A percentile compares a stretch with the other conserved stretches of the same genome.
Evolutionary conservation across 2,113 vertebrate genomes (phyloP).

Genomic region (Lepus timidus): DNA sequence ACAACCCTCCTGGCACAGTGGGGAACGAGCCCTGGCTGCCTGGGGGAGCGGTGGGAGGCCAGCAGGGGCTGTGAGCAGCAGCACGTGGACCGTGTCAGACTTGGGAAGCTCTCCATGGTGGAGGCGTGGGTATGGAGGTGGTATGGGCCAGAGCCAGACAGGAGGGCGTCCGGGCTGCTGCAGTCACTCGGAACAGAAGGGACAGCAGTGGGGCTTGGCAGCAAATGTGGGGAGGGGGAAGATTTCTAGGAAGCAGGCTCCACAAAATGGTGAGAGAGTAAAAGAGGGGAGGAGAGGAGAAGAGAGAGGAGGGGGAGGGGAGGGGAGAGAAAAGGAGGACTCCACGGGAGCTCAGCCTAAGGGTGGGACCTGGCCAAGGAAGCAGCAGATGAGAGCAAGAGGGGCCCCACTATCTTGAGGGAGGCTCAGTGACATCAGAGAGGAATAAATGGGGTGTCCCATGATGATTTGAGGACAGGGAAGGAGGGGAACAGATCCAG

Average conservation of each 20-base stretch:
- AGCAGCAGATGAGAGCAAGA: not conserved
- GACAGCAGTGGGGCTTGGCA: not conserved
- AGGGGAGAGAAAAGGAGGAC: too few relatives aligned
- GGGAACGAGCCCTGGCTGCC: not conserved
- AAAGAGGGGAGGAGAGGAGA: too few relatives aligned
- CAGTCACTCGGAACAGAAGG: not conserved
- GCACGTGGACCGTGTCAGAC: not conserved
- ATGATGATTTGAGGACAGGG: not conserved
- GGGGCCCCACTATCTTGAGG: not conserved
- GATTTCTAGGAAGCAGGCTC: not conserved
- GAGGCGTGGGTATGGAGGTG: rapidly evolving
- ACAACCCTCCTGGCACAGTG: rapidly evolving
- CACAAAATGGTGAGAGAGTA: not conserved
- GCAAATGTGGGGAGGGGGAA: not conserved
- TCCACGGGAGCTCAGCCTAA: not conserved
- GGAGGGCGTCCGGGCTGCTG: not conserved
- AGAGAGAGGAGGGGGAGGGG: not conserved
- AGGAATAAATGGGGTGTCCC: rapidly evolving
- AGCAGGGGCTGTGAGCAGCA: not conserved
- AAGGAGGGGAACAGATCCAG: too few relatives aligned
- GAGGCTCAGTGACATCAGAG: not conserved
- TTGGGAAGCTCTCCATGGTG: not conserved
- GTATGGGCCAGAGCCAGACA: not conserved
- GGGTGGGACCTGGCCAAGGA: not conserved
- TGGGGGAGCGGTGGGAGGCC: not conserved